Evolutionary conservation across 2,797 vertebrate genomes (phyloP), one percentile per base, ranked within the genome.

Genomic region (Tenualosa ilisha): DNA sequence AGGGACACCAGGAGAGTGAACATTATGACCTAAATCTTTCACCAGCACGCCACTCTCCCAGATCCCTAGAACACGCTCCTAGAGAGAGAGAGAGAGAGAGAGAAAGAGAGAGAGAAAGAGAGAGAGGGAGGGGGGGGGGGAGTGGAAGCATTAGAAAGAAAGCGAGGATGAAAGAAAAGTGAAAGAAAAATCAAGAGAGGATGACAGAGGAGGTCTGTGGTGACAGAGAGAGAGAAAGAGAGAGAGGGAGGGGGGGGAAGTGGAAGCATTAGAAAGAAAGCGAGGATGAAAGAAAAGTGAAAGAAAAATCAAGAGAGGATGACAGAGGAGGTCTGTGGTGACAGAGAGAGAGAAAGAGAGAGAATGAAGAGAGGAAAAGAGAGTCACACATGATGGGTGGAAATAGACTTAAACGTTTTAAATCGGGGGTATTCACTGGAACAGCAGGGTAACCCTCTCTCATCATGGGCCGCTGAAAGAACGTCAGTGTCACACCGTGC

Each of bases 1-100:
- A 85, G 86, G 86, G 86, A 82, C 87, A 86, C 83, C 85, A 92
- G 88, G 87, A 88, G 87, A 90, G 85, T 61, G 87, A 91, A 90
- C 89, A 84, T 88, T 88, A 84, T 92, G 93, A 94, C 94, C 93
- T 90, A 94, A 91, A 93, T 93, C 91, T 92, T 93, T 93, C 91
- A 92, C 83, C 61, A 85, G 61, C 61, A 11, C n/a, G 9, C 61
- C 61, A 65, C 61, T 65, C 61, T 65, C 61, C 6, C 2, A 26
- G 61, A 65, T 26, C 61, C 59, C 59, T 9, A n/a, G 22, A 63
- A 63, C 56, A 20, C 56, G 20, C 15, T 59, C 56, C 20, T 81
- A 88, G 86, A 83, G 53, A 72, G 86, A 85, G 86, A 82, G 83
- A 85, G 59, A 68, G 75, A 65, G 53, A 63, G 83, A 72, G 83